phyloP scores from a whole-genome alignment of 2,113 vertebrate genomes.

The Platichthys stellatus region DNA sequence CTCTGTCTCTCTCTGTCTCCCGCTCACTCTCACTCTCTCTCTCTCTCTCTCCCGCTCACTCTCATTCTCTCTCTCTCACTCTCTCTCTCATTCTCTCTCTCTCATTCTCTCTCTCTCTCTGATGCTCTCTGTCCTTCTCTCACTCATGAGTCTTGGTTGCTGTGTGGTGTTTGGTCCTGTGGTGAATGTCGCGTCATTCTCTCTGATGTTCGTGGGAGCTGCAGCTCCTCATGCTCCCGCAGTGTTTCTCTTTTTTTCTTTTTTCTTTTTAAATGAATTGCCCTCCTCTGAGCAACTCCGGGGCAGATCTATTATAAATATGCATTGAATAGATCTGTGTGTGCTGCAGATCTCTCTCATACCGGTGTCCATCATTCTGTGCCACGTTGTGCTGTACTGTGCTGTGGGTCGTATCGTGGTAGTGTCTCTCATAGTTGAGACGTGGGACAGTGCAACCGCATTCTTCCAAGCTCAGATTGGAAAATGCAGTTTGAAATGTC shows the following conservation, averaged over 20 bases:
- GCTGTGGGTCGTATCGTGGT: slow-evolving; percentile 56
- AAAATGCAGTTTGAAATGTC: slow-evolving; percentile 57
- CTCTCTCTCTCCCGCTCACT: slow-evolving; percentile 3
- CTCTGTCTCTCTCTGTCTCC: slow-evolving; percentile 27
- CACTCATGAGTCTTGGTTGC: slow-evolving; percentile 60
- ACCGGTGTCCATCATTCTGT: slow-evolving; percentile 54
- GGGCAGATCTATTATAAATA: slow-evolving; percentile 70
- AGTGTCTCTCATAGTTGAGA: slow-evolving; percentile 34
- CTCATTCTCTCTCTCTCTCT: neutral
- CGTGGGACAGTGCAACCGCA: slow-evolving; percentile 38
- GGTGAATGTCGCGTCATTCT: slow-evolving; percentile 60
- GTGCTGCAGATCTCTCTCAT: slow-evolving; percentile 38
- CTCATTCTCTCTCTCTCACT: slow-evolving; percentile 6
- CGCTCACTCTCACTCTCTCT: neutral
- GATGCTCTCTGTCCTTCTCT: slow-evolving; percentile 11
- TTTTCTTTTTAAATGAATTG: neutral
- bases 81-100: neutral
- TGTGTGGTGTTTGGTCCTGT: slow-evolving; percentile 71
- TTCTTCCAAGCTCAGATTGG: slow-evolving; percentile 58
- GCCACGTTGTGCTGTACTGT: slow-evolving; percentile 48
- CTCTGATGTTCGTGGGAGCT: slow-evolving; percentile 40
- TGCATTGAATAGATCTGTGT: slow-evolving; percentile 69
- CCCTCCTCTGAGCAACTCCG: slow-evolving; percentile 33
- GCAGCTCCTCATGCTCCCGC: slow-evolving; percentile 24
- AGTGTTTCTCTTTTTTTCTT: slow-evolving; percentile 15